These are phyloP conservation scores for Perca flavescens DNA, from an alignment of 2,113 vertebrate species.

Conservation along the genomic window DNA sequence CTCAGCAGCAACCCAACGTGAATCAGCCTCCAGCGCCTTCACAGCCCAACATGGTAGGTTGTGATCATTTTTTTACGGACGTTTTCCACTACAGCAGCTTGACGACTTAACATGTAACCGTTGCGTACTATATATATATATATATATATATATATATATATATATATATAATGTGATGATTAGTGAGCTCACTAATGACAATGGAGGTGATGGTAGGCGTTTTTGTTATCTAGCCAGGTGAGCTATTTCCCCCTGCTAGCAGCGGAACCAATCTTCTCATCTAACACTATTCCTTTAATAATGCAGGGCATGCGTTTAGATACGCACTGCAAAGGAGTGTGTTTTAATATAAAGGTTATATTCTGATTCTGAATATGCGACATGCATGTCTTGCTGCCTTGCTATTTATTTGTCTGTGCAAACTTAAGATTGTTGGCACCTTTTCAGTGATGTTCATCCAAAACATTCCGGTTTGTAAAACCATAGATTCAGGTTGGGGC, in stretches of 20 bases:
- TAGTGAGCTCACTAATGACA: not conserved
- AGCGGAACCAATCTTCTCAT: not conserved
- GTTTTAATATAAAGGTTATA: not conserved
- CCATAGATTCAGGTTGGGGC: not conserved
- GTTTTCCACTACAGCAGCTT: not conserved
- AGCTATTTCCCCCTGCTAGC: not conserved
- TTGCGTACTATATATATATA: not conserved
- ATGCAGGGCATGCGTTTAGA: no score
- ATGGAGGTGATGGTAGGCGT: not conserved
- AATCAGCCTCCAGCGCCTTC: constrained; percentile 72
- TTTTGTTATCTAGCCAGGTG: not conserved
- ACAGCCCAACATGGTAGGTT: constrained; percentile 79
- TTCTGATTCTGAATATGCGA: not conserved
- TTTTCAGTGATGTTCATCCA: not conserved
- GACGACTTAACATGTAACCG: not conserved
- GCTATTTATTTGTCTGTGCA: not conserved
- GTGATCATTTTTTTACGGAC: not conserved
- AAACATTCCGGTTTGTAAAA: not conserved
- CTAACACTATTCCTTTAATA: not conserved
- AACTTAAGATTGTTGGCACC: not conserved
- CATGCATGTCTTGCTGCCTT: not conserved
- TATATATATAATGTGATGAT: not conserved
- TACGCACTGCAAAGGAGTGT: no score
- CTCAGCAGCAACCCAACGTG: constrained; percentile 70
- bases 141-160: no score